These are phyloP conservation scores for Urocitellus parryii DNA, from an alignment of 2,113 vertebrate genomes.

Conservation along the genomic window DNA sequence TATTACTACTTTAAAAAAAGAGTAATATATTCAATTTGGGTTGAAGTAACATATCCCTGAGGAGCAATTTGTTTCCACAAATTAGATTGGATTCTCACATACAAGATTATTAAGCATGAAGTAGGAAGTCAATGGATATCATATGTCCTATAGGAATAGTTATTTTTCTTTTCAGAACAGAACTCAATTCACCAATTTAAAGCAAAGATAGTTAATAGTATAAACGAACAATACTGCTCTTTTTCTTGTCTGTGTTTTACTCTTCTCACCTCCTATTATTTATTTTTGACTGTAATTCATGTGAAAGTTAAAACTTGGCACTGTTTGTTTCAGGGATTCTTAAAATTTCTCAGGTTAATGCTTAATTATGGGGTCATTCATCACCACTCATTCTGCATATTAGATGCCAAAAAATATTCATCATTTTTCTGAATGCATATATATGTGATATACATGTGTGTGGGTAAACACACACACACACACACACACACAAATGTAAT, in stretches of 20 bases:
- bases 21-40: conserved; percentile 85
- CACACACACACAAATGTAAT: no score
- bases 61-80: conserved; percentile 85
- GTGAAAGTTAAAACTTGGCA: neutral
- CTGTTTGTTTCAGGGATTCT: neutral
- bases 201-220: neutral
- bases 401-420: neutral
- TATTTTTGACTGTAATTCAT: neutral
- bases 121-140: conserved; percentile 82
- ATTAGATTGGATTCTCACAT: conserved; percentile 85
- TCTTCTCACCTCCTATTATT: neutral
- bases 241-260: neutral
- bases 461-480: no score
- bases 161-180: neutral
- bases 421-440: neutral
- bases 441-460: no score
- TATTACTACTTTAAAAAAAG: conserved; percentile 85
- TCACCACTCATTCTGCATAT: neutral
- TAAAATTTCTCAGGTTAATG: neutral
- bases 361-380: neutral
- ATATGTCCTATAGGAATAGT: conserved; percentile 68
- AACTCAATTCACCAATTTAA: neutral
- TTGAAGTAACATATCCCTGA: conserved; percentile 86
- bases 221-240: neutral
- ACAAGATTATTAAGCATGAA: conserved; percentile 85